Percentiles rank a stretch among this genome's conserved stretches.
phyloP scores from a whole-genome alignment of 1,140 invertebrate genomes.

The Kradibia gibbosae region DNA sequence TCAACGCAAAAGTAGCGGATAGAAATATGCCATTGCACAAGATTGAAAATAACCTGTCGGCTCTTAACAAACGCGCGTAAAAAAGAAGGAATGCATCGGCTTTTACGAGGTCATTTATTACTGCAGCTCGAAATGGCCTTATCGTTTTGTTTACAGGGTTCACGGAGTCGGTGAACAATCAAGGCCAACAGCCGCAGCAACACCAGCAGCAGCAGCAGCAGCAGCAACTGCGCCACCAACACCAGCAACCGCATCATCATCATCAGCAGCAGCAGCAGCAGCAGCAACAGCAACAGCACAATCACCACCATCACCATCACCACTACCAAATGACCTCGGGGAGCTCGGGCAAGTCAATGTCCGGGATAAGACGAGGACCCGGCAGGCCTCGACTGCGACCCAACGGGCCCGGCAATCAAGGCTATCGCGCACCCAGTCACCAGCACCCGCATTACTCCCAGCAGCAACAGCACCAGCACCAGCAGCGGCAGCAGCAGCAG shows the following conservation, averaged over 20 bases:
- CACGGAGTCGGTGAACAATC: neutral
- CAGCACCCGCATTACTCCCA: neutral
- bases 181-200: slow-evolving; percentile 60
- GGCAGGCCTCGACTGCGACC: slow-evolving; percentile 82
- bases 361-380: slow-evolving; percentile 80
- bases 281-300: neutral
- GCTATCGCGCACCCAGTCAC: slow-evolving; percentile 72
- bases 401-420: slow-evolving; percentile 76
- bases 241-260: neutral
- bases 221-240: slow-evolving; percentile 16
- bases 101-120: neutral
- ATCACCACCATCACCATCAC: slow-evolving; percentile 60
- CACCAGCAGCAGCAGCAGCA: neutral
- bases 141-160: neutral
- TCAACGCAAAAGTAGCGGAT: no score
- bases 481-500: neutral
- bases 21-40: no score
- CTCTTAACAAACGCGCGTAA: neutral
- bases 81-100: neutral
- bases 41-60: neutral
- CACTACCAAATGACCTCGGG: neutral
- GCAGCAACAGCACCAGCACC: neutral
- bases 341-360: slow-evolving; percentile 55
- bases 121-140: neutral
- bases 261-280: slow-evolving; percentile 54